phyloP scores from a whole-genome alignment of 1,140 invertebrate genomes.

The Ephestia elutella region DNA sequence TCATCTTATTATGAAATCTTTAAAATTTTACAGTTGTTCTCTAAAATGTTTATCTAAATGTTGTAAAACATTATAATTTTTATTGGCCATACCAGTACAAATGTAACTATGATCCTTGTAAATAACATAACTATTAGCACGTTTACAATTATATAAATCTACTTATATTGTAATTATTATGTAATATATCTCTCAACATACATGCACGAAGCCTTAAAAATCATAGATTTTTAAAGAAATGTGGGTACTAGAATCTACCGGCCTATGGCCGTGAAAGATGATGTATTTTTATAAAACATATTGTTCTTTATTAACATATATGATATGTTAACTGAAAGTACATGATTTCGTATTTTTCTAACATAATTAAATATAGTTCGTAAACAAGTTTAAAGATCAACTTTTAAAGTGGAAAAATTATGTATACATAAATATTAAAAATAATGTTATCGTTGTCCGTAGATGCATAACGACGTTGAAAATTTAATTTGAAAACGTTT shows the following conservation, averaged over 20 bases:
- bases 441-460: conserved; percentile 47
- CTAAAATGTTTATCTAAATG: conserved; percentile 58
- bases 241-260: conserved; percentile 66
- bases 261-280: conserved; percentile 50
- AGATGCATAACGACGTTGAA: conserved; percentile 44
- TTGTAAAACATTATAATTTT: conserved; percentile 55
- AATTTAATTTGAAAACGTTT: conserved; percentile 67
- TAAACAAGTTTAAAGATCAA: conserved; percentile 60
- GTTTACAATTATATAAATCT: conserved; percentile 58
- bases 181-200: conserved; percentile 67
- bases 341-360: conserved; percentile 73
- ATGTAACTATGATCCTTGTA: conserved; percentile 59
- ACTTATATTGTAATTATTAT: conserved; percentile 70
- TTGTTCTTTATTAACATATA: conserved; percentile 74
- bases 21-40: conserved; percentile 56
- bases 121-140: conserved; percentile 51
- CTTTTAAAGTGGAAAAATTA: conserved; percentile 51
- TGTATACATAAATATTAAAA: conserved; percentile 46
- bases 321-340: conserved; percentile 73
- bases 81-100: conserved; percentile 70
- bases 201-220: conserved; percentile 71
- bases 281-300: conserved; percentile 73
- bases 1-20: conserved; percentile 8
- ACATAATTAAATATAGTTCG: conserved; percentile 59
- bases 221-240: conserved; percentile 69